A percentile compares a stretch with the other conserved stretches of the same genome.
These are phyloP conservation scores for Hipposideros larvatus DNA, from an alignment of 2,797 vertebrate species.

Conservation along the genomic window DNA sequence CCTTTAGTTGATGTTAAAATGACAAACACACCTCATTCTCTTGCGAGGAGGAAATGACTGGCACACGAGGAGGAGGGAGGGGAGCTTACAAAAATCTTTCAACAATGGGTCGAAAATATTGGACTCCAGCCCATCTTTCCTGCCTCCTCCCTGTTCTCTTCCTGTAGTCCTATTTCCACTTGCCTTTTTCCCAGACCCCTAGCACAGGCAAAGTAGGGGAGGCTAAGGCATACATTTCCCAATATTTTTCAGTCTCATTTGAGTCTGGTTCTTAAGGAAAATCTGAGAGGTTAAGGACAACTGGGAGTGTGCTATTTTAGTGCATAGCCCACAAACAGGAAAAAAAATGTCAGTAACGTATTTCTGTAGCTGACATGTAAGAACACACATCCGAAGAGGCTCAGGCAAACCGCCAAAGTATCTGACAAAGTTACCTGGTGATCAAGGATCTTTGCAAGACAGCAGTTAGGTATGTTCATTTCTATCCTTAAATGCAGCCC, in stretches of 20 bases:
- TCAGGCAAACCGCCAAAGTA: slow-evolving; percentile 56
- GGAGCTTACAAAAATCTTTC: neutral
- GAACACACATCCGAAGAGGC: slow-evolving; percentile 4
- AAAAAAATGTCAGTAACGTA: neutral
- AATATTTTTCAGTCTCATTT: neutral
- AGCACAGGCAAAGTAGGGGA: neutral
- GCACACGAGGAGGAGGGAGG: neutral
- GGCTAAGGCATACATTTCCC: neutral
- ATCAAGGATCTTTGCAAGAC: slow-evolving; percentile 67
- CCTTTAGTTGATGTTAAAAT: neutral
- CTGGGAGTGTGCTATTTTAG: neutral
- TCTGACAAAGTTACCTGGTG: slow-evolving; percentile 71
- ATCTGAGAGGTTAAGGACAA: neutral
- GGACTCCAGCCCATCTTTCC: neutral
- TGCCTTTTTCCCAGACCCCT: neutral
- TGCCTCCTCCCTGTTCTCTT: neutral
- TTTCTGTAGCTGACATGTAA: slow-evolving; percentile 46
- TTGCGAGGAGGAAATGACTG: neutral
- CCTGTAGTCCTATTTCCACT: neutral
- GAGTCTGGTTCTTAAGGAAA: slow-evolving; percentile 43
- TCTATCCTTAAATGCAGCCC: slow-evolving; percentile 46
- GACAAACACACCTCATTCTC: neutral
- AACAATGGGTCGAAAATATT: neutral
- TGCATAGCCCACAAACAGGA: neutral
- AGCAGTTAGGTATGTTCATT: neutral